These are phyloP conservation scores for Lepidonotus clava DNA, from an alignment of 2,888 invertebrate genomes.

Conservation along the genomic window DNA sequence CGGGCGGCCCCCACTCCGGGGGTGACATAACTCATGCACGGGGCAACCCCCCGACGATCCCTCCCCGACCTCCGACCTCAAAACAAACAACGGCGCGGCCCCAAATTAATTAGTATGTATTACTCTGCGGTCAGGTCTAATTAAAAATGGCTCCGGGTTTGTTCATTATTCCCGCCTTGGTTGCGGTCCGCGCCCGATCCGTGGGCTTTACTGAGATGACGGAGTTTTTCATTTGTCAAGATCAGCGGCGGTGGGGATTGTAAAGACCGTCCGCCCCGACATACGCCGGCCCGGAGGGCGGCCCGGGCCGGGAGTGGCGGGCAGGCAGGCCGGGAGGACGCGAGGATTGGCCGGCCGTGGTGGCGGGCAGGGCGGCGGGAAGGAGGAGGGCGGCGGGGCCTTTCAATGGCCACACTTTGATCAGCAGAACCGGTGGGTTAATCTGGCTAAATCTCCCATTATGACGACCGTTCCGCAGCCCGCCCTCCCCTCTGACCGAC, in stretches of 20 bases:
- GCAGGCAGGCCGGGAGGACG: not conserved
- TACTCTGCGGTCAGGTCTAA: conserved; percentile 42
- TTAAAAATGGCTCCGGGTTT: conserved; percentile 34
- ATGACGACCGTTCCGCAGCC: not conserved
- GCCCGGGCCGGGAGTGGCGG: not conserved
- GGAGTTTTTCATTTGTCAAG: conserved; percentile 29
- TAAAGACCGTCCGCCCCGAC: not conserved
- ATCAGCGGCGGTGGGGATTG: not conserved
- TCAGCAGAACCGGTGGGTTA: conserved; percentile 11
- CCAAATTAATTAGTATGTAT: conserved; percentile 52
- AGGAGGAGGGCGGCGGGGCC: not conserved
- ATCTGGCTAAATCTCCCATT: conserved; percentile 49
- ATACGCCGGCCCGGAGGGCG: not conserved
- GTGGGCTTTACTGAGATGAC: conserved; percentile 4
- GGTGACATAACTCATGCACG: not conserved
- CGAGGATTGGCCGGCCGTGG: not conserved
- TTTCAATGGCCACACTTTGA: conserved; percentile 23
- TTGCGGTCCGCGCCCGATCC: not conserved
- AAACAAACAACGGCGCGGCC: conserved; percentile 6
- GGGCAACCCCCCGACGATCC: not conserved
- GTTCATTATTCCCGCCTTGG: conserved; percentile 23
- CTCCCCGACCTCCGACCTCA: not conserved
- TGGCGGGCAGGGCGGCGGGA: not conserved
- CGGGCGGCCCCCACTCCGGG: not conserved
- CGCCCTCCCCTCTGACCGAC: not conserved